Base-by-base conservation (phyloP, 1,140 invertebrate genomes). In the Pogonomyrmex californicus region DNA sequence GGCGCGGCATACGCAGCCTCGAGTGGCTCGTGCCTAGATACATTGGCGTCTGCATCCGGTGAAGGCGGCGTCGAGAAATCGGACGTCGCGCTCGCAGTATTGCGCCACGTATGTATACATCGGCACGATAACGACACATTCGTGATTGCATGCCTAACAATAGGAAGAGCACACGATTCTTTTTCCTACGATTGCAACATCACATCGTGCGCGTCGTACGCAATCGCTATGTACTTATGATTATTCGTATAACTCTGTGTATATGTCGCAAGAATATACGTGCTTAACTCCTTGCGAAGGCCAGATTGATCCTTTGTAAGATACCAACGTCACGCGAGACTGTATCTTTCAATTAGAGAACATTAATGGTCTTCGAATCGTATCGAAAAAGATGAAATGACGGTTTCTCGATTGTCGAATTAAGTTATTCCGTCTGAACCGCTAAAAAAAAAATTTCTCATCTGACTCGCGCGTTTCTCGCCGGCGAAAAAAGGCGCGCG, bases 41-140 rank as follows among this genome's bases (percentile, higher is more conserved):
- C 79, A 83, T 83, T 83, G 79, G 79, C 79, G 79, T 10, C 79
- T 60, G 79, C 68, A 83, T 83, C 79, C 79, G 79, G 79, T 83
- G 68, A 83, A 83, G 79, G 44, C 68, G 78, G 79, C 56, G 33
- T 62, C 79, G 56, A 83, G 79, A 75, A 83, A 83, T 83, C 79
- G 54, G 54, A 36, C 68, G 68, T 83, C 68, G 54, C 44, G 56
- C 12, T 56, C 51, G 51, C 33, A 0, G 47, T n/a, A 38, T 83
- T 75, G 54, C 79, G 54, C 33, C 79, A 83, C 68, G 68, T 62
- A 38, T 6, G 23, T 75, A 38, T 41, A 36, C 54, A 33, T 51
- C 68, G 68, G 23, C 12, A 58, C 51, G 78, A 70, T 81, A 70
- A 81, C 78, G 68, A 83, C 56, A 62, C 70, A 56, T 83, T 83